These are phyloP conservation scores for Mamestra configurata DNA, from an alignment of 1,140 invertebrate genomes.

Conservation along the genomic window DNA sequence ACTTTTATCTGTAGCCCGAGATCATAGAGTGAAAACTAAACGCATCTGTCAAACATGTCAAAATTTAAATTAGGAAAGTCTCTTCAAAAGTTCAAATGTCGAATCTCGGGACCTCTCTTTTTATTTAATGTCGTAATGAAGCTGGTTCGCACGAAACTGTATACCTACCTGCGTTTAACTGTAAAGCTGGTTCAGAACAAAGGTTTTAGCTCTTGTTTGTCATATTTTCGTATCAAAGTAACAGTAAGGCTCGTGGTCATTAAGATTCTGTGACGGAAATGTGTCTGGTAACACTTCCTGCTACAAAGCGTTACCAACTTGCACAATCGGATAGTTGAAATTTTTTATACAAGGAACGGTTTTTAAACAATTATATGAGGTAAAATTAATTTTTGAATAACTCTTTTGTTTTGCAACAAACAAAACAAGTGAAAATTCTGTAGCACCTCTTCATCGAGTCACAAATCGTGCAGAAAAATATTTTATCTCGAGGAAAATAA, in stretches of 20 bases:
- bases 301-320: background rate
- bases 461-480: background rate
- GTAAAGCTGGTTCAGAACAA: background rate
- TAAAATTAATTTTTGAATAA: no score
- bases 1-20: no score
- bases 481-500: background rate
- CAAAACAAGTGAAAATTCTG: background rate
- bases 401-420: no score
- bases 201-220: background rate
- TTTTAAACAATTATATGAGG: no score
- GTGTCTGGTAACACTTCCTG: slow-evolving; percentile 3
- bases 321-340: no score
- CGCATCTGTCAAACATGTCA: slow-evolving; percentile 17
- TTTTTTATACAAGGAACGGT: no score
- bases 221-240: background rate
- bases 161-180: background rate
- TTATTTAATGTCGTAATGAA: background rate
- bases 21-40: background rate
- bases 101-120: background rate
- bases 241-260: background rate
- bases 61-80: slow-evolving; percentile 7
- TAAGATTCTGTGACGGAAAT: background rate
- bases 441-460: no score
- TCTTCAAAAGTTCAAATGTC: slow-evolving; percentile 11
- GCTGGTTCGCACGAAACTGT: background rate